phyloP scores from a whole-genome alignment of 2,113 vertebrate species.

The Choloepus hoffmanni region DNA sequence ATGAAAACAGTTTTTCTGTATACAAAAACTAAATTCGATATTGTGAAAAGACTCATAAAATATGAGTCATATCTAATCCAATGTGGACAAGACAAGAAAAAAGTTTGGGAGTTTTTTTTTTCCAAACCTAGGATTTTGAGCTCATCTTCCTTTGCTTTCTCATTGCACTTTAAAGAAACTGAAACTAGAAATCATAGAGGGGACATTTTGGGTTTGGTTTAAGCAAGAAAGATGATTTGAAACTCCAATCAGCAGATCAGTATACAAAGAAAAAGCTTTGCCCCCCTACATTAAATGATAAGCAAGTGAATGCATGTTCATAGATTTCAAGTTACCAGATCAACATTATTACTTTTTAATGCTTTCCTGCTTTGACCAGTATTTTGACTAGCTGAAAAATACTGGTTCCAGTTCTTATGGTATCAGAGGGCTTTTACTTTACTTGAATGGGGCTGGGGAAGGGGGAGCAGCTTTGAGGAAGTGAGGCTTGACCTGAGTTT shows the following conservation, averaged over 20 bases:
- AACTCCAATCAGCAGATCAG: neutral
- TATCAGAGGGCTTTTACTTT: neutral
- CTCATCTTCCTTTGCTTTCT: conserved; percentile 15
- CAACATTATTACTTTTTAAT: neutral
- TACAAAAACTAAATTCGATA: neutral
- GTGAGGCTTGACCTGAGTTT: neutral
- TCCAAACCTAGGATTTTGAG: neutral
- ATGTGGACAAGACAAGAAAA: neutral
- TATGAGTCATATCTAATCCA: neutral
- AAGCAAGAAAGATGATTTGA: neutral
- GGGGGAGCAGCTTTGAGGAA: neutral
- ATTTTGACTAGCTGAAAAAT: neutral
- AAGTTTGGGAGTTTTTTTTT: neutral
- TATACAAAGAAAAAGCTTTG: neutral
- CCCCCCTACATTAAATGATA: neutral
- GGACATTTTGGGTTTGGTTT: neutral
- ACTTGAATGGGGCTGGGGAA: neutral
- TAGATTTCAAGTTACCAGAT: neutral
- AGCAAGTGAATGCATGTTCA: neutral
- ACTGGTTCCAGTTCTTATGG: neutral
- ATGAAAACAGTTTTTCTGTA: neutral
- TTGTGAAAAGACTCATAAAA: conserved; percentile 12
- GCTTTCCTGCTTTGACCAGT: neutral
- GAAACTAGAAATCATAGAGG: neutral
- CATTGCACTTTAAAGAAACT: neutral